A percentile compares a stretch with the other conserved stretches of the same genome.
Evolutionary conservation across 2,113 vertebrate genomes (phyloP).

Genomic region (Castor canadensis): DNA sequence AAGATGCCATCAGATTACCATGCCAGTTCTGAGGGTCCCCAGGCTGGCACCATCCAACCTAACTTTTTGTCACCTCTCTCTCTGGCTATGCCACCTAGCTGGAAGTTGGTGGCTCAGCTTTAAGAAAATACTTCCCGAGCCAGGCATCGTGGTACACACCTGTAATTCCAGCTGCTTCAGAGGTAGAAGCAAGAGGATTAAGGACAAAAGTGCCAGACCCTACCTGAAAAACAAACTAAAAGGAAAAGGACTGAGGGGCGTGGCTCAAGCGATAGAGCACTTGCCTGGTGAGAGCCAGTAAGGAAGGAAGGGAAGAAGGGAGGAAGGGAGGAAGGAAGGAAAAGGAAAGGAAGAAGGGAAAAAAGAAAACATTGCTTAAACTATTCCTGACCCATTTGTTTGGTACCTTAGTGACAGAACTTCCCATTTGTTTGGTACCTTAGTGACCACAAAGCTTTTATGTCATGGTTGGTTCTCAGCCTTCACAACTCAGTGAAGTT

Average conservation of each 20-base stretch:
- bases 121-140: not conserved
- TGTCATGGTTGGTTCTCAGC: not conserved
- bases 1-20: not conserved
- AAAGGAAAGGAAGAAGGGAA: no score
- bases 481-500: not conserved
- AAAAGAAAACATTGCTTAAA: not conserved
- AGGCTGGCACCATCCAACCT: not conserved
- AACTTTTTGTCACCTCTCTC: slow-evolving; percentile 18
- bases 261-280: no score
- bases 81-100: not conserved
- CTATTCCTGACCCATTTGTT: not conserved
- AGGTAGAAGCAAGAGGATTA: no score
- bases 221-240: no score
- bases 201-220: no score
- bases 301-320: no score
- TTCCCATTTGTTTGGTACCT: not conserved
- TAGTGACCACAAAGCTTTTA: not conserved
- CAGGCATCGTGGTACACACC: no score
- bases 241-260: no score
- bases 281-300: no score
- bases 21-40: not conserved
- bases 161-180: no score
- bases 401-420: not conserved
- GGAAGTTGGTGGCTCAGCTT: not conserved
- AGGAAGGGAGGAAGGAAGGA: no score